A percentile compares a stretch with the other conserved stretches of the same genome.
Conservation (phyloP, 2,888 invertebrate genomes). For the Agonopterix alstromeriana region DNA sequence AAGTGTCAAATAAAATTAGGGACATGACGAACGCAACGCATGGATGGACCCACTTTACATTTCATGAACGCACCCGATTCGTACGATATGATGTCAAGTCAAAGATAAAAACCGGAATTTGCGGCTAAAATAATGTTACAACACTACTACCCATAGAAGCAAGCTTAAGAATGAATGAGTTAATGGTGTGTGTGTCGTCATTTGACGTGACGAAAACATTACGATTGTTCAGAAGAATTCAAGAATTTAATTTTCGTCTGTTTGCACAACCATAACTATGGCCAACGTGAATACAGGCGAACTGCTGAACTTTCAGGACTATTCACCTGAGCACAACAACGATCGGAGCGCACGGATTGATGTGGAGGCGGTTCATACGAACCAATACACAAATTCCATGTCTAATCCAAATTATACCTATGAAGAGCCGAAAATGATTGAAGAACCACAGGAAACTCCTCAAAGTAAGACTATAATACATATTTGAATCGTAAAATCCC, state of each 20-base stretch:
- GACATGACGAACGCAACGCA: too few species aligned
- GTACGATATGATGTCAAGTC: too few species aligned
- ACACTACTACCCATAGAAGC: too few species aligned
- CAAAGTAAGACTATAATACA: slow-evolving; percentile 37
- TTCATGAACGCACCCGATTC: too few species aligned
- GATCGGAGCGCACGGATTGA: slow-evolving; percentile 80
- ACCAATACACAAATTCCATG: slow-evolving; percentile 61
- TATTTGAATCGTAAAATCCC: neutral
- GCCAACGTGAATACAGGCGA: slow-evolving; percentile 75
- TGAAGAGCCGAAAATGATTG: slow-evolving; percentile 46
- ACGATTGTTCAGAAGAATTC: neutral
- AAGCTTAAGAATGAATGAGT: too few species aligned
- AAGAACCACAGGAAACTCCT: slow-evolving; percentile 40
- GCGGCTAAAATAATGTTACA: too few species aligned
- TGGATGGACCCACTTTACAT: too few species aligned
- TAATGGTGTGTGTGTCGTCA: neutral
- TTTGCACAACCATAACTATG: slow-evolving; percentile 44
- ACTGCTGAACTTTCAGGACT: slow-evolving; percentile 84
- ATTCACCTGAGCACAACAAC: slow-evolving; percentile 75
- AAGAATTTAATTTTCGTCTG: neutral
- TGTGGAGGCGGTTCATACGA: slow-evolving; percentile 77
- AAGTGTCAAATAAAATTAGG: too few species aligned
- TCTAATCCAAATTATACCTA: slow-evolving; percentile 55
- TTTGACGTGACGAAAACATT: neutral
- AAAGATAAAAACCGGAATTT: too few species aligned